Percentiles rank a stretch among this genome's conserved stretches.
phyloP scores from a whole-genome alignment of 2,797 vertebrate species.

The Epinephelus malabaricus region DNA sequence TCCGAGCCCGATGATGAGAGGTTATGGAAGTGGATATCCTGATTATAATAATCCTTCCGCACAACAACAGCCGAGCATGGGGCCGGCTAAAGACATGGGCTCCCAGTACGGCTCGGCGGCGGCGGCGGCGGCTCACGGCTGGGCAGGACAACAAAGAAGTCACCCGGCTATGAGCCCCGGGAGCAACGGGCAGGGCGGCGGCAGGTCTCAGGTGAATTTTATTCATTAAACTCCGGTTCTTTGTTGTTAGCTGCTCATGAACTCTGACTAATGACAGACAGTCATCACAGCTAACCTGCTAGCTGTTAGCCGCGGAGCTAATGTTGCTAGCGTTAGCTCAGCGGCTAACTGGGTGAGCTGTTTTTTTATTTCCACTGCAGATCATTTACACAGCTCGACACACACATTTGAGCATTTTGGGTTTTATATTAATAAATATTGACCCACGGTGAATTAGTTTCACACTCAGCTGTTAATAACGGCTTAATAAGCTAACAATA shows the following conservation, averaged over 20 bases:
- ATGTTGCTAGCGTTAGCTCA: conserved; percentile 51
- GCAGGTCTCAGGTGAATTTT: conserved; percentile 90
- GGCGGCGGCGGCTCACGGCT: conserved; percentile 84
- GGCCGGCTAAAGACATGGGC: conserved; percentile 90
- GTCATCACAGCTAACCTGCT: conserved; percentile 19
- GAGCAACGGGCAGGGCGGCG: conserved; percentile 83
- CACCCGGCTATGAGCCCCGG: conserved; percentile 92
- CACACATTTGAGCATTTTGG: background rate
- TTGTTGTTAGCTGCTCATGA: background rate
- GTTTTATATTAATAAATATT: background rate
- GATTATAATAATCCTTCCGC: conserved; percentile 88
- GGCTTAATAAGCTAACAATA: rapidly evolving
- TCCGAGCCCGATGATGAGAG: conserved; percentile 94
- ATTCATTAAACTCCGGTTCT: background rate
- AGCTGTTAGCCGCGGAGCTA: conserved; percentile 55
- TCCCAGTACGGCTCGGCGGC: conserved; percentile 87
- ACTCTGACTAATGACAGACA: background rate
- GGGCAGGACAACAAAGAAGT: conserved; percentile 91
- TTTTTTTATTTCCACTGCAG: conserved; percentile 32
- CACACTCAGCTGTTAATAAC: rapidly evolving
- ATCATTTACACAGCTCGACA: conserved; percentile 3
- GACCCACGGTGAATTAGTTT: rapidly evolving
- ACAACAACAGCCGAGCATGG: conserved; percentile 80
- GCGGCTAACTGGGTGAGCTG: conserved; percentile 4
- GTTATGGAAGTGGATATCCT: conserved; percentile 89